Base-by-base conservation (phyloP, 2,797 vertebrate genomes). In the Tragelaphus eurycerus region DNA sequence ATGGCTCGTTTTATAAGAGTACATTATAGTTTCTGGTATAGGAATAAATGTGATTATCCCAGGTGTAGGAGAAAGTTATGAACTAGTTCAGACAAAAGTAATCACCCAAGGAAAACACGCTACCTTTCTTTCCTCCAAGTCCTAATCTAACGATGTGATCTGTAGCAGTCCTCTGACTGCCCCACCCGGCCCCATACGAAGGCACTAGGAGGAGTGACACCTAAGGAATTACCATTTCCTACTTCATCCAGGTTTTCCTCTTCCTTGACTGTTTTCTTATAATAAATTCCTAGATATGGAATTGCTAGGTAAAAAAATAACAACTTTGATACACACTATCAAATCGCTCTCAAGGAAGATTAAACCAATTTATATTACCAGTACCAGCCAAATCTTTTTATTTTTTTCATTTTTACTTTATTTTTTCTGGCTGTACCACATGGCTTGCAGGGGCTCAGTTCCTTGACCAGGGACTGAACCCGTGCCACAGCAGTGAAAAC, bases 41-140 rank as follows among this genome's bases (percentile, higher is more conserved):
- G 27, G 52, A 96, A 85, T 16, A 93, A 34, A 95, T 46, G 3
- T 78, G 89, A 97, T 23, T 89, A 82, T 79, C 12, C 23, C 62
- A 86, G 86, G 19, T 13, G 4, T 21, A 86, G 27, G 23, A 91
- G 59, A 88, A 5, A 90, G 52, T 19, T 48, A 19, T 57, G 59
- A 84, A 96, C 15, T 62, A 95, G 71, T 59, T 90, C 71, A 90
- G 38, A 90, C 64, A 87, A 92, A 96, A 96, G 46, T 57, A 89
- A 93, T 54, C 21, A 85, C 38, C 55, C 52, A 93, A 92, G 57
- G 76, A 83, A 86, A 96, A 82, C 8, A 89, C 74, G 13, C 17
- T 52, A 55, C 4, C 34, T 94, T 83, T 50, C 84, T 86, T 76
- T 52, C 46, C 55, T 71, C 27, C 11, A 95, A 67, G 60, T 54